A percentile compares a stretch with the other conserved stretches of the same genome.
phyloP scores from a whole-genome alignment of 1,140 invertebrate species.

The Lordiphosa clarofinis region DNA sequence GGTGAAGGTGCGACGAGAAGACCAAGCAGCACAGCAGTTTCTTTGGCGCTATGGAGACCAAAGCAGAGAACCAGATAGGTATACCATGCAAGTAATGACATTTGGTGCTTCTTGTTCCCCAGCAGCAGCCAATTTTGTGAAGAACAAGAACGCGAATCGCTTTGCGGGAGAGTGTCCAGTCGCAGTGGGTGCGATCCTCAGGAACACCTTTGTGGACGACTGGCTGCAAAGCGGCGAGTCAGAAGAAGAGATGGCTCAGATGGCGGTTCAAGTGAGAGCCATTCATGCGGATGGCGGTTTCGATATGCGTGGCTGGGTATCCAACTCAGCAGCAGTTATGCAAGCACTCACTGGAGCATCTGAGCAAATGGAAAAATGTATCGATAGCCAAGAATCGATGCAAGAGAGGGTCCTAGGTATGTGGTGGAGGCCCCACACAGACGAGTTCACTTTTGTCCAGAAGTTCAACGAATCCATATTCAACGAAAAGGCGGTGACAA shows the following conservation, averaged over 20 bases:
- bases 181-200: constrained; percentile 1
- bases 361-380: no score
- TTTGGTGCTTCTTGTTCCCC: constrained; percentile 70
- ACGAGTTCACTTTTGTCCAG: no score
- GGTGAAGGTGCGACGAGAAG: not conserved
- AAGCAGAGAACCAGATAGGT: constrained; percentile 26
- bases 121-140: constrained; percentile 46
- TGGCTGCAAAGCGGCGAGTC: not conserved
- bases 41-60: constrained; percentile 40
- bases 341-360: no score
- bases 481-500: no score
- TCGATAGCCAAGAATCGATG: no score
- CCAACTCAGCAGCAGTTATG: not conserved
- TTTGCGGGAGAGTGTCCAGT: constrained; percentile 23
- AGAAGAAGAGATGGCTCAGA: constrained; percentile 1
- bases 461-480: no score
- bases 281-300: not conserved
- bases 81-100: constrained; percentile 61
- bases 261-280: not conserved
- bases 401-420: no score
- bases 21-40: not conserved
- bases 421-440: no score
- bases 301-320: not conserved
- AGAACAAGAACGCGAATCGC: constrained; percentile 55
- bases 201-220: constrained; percentile 3